phyloP scores from a whole-genome alignment of 2,888 invertebrate genomes.

The Cosmia pyralina region DNA sequence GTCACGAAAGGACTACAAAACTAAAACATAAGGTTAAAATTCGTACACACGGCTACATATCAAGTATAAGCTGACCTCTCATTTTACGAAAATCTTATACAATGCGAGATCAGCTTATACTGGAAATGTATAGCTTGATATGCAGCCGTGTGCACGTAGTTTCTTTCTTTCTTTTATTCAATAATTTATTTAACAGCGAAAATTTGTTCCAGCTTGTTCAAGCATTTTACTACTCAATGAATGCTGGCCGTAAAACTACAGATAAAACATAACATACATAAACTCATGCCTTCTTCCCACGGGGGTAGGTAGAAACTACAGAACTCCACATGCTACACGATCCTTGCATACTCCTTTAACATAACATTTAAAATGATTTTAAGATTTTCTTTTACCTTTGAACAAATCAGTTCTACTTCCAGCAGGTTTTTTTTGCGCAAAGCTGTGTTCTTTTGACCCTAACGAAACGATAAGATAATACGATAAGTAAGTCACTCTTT shows the following conservation, averaged over 20 bases:
- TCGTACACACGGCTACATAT: too few relatives aligned
- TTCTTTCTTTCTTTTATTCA: neutral
- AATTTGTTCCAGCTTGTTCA: neutral
- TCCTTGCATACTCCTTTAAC: too few relatives aligned
- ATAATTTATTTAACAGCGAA: neutral
- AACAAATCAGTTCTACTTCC: slow-evolving; percentile 30
- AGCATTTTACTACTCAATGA: slow-evolving; percentile 5
- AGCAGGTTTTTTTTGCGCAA: slow-evolving; percentile 33
- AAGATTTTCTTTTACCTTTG: slow-evolving; percentile 39
- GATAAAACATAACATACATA: neutral
- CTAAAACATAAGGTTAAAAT: neutral
- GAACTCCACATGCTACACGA: too few relatives aligned
- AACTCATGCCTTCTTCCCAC: too few relatives aligned
- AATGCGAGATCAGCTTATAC: too few relatives aligned
- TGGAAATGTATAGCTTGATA: too few relatives aligned
- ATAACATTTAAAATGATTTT: neutral
- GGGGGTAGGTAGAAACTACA: too few relatives aligned
- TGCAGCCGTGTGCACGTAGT: too few relatives aligned
- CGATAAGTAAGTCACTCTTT: slow-evolving; percentile 63
- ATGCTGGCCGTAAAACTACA: slow-evolving; percentile 6
- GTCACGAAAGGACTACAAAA: neutral
- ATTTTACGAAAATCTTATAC: too few relatives aligned
- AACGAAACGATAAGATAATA: too few relatives aligned
- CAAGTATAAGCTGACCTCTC: too few relatives aligned
- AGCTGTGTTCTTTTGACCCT: slow-evolving; percentile 34